Conservation (phyloP, 2,797 vertebrate species). For the Orestias chungarensis region DNA sequence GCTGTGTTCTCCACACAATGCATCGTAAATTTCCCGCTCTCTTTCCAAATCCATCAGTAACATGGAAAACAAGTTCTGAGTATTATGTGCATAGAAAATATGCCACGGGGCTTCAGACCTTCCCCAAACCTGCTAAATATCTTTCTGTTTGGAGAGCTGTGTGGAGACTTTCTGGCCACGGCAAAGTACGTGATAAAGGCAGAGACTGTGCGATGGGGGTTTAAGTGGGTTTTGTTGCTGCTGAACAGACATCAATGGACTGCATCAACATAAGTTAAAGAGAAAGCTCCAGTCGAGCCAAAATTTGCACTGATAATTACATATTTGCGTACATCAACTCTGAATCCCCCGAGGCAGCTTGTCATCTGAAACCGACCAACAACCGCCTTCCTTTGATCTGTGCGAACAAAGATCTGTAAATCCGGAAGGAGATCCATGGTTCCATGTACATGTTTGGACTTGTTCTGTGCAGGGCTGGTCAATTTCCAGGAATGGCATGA, state of each 20-base stretch:
- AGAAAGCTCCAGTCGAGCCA: neutral
- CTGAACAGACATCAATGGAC: neutral
- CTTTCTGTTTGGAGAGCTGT: neutral
- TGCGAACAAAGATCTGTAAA: neutral
- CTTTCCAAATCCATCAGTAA: no score
- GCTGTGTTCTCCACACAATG: no score
- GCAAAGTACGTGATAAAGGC: neutral
- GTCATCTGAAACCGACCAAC: neutral
- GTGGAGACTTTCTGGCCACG: neutral
- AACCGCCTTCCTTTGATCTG: neutral
- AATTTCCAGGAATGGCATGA: neutral
- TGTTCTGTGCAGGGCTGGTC: neutral
- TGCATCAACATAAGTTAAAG: neutral
- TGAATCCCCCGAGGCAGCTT: neutral
- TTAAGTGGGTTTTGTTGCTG: neutral
- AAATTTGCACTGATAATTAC: neutral
- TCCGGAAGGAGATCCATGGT: neutral
- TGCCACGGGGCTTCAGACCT: no score
- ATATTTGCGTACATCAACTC: neutral
- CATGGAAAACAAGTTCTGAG: no score
- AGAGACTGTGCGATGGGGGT: neutral
- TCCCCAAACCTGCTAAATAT: no score
- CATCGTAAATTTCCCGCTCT: no score
- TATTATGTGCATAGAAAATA: no score
- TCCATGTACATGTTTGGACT: neutral